These are phyloP conservation scores for Ptyas mucosa DNA, from an alignment of 2,113 vertebrate genomes.

Conservation along the genomic window DNA sequence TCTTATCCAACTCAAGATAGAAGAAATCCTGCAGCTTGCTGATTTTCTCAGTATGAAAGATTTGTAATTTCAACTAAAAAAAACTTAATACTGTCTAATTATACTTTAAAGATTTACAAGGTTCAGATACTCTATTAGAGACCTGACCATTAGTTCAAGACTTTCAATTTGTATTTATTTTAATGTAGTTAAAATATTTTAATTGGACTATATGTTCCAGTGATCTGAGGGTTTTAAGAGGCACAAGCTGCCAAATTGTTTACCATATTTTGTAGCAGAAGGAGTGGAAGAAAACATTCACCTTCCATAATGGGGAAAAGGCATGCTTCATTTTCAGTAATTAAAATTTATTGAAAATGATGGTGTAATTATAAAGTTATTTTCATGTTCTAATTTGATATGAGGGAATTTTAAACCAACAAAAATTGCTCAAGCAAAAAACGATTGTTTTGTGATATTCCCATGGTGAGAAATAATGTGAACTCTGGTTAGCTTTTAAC, in stretches of 20 bases:
- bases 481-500: constrained; percentile 20
- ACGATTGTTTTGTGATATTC: constrained; percentile 6
- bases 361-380: constrained; percentile 37
- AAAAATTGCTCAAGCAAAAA: constrained; percentile 23
- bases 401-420: constrained; percentile 25
- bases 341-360: constrained; percentile 47
- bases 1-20: constrained; percentile 77
- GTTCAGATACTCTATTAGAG: constrained; percentile 66
- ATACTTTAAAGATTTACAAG: constrained; percentile 74
- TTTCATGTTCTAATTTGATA: constrained; percentile 38
- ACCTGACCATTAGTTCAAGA: constrained; percentile 59
- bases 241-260: constrained; percentile 34
- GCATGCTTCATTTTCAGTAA: constrained; percentile 39
- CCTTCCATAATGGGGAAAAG: constrained; percentile 17
- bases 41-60: constrained; percentile 79
- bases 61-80: constrained; percentile 74
- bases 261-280: constrained; percentile 14
- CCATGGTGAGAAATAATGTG: constrained; percentile 8
- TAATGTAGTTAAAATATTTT: constrained; percentile 64
- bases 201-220: constrained; percentile 34
- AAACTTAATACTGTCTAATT: constrained; percentile 78
- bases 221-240: constrained; percentile 41
- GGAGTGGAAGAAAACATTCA: constrained; percentile 20
- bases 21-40: constrained; percentile 80
- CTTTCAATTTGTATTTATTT: constrained; percentile 58